Evolutionary conservation across 2,888 invertebrate species (phyloP).

Genomic region (Omphaloscelis lunosa): DNA sequence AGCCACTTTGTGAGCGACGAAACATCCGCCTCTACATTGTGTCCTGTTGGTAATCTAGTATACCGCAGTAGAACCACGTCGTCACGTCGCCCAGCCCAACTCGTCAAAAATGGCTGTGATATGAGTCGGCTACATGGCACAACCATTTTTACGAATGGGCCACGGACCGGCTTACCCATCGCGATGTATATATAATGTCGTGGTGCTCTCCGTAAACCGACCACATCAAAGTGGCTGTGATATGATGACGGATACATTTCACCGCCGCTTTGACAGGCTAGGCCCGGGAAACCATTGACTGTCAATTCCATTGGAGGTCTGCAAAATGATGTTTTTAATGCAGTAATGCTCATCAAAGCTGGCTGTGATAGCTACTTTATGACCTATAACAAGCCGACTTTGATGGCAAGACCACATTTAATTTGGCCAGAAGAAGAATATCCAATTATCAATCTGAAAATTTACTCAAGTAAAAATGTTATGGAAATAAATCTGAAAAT

Average conservation of each 20-base stretch:
- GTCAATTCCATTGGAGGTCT: constrained; percentile 13
- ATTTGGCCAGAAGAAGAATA: constrained; percentile 27
- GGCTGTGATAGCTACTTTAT: constrained; percentile 95
- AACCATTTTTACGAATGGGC: constrained; percentile 95
- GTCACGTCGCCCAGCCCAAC: constrained; percentile 92
- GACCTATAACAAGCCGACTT: constrained; percentile 96
- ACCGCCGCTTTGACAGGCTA: constrained; percentile 97
- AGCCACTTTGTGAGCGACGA: constrained; percentile 97
- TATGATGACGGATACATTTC: constrained; percentile 95
- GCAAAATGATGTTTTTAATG: constrained; percentile 78
- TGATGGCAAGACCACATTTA: constrained; percentile 92
- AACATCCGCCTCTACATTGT: constrained; percentile 24
- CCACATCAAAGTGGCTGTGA: constrained; percentile 99
- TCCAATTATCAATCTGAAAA: constrained; percentile 52
- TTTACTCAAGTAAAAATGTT: neutral
- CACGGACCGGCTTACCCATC: constrained; percentile 71
- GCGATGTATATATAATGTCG: constrained; percentile 55
- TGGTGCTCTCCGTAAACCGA: constrained; percentile 90
- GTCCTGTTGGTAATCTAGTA: neutral
- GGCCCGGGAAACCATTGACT: constrained; percentile 87
- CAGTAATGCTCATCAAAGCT: constrained; percentile 98
- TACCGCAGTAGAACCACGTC: constrained; percentile 18
- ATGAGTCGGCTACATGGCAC: constrained; percentile 93
- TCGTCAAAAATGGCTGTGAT: constrained; percentile 99
- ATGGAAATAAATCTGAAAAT: constrained; percentile 7